Percentiles rank a stretch among this genome's conserved stretches.
These are phyloP conservation scores for Formicarius rufipectus DNA, from an alignment of 2,113 vertebrate species.

Conservation along the genomic window DNA sequence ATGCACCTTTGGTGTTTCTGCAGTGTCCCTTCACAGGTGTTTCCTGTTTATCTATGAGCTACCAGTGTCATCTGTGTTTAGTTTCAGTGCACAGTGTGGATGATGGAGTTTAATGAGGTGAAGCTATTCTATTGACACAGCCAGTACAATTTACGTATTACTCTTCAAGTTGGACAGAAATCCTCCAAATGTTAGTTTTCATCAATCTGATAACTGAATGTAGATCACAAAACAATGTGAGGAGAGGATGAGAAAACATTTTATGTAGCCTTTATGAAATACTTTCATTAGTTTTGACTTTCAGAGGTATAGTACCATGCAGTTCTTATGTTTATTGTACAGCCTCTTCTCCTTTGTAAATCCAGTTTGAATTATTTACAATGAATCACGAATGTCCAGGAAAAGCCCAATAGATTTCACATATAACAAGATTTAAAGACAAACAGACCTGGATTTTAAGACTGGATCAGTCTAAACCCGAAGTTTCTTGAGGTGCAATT, in stretches of 20 bases:
- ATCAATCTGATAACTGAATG: not conserved
- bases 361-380: constrained; percentile 68
- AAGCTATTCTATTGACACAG: not conserved
- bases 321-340: constrained; percentile 20
- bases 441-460: constrained; percentile 14
- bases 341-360: constrained; percentile 62
- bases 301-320: constrained; percentile 13
- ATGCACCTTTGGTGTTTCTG: not conserved
- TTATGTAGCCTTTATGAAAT: not conserved
- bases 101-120: not conserved
- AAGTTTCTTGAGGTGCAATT: constrained; percentile 57
- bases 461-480: not conserved
- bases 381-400: constrained; percentile 39
- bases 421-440: constrained; percentile 10
- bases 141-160: not conserved
- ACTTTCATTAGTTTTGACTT: not conserved
- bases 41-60: not conserved
- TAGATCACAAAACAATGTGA: not conserved
- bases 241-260: not conserved
- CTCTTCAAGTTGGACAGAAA: not conserved
- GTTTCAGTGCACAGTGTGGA: not conserved
- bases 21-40: not conserved
- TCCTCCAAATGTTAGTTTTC: not conserved
- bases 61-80: not conserved
- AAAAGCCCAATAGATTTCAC: constrained; percentile 56